phyloP scores from a whole-genome alignment of 2,113 vertebrate species.

The Pheucticus melanocephalus region DNA sequence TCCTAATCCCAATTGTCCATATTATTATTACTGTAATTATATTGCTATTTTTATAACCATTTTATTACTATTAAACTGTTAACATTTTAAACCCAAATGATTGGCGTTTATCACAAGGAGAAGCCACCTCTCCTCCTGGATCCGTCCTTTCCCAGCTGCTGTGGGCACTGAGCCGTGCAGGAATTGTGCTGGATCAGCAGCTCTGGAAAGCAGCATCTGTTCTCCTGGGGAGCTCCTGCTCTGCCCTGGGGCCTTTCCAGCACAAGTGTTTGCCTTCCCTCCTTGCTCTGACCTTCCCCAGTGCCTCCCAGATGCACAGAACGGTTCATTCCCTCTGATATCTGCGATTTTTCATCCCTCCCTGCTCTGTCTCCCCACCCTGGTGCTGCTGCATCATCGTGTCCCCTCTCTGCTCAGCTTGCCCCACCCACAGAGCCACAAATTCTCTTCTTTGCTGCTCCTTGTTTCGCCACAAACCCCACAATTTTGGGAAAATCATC shows the following conservation, averaged over 20 bases:
- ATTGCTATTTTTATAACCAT: too few relatives aligned
- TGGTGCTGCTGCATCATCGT: background rate
- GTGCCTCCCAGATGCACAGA: background rate
- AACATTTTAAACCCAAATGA: too few relatives aligned
- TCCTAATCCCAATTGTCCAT: too few relatives aligned
- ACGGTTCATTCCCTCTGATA: rapidly evolving
- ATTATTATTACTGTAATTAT: too few relatives aligned
- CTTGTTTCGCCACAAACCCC: background rate
- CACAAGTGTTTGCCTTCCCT: too few relatives aligned
- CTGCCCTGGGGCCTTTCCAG: background rate
- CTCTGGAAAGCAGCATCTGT: background rate
- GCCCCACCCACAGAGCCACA: background rate
- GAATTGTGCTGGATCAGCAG: background rate
- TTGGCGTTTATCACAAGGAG: background rate
- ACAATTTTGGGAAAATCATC: rapidly evolving
- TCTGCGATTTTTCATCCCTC: rapidly evolving
- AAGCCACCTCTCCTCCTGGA: rapidly evolving
- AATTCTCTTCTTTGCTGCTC: background rate
- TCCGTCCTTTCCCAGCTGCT: background rate
- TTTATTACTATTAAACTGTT: too few relatives aligned
- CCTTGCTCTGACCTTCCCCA: background rate
- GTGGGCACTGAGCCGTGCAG: background rate
- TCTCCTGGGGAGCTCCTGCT: background rate
- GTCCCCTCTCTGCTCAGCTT: background rate
- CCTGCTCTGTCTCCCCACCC: background rate